These are phyloP conservation scores for Cosmorhoe ocellata DNA, from an alignment of 2,888 invertebrate species.

Conservation along the genomic window DNA sequence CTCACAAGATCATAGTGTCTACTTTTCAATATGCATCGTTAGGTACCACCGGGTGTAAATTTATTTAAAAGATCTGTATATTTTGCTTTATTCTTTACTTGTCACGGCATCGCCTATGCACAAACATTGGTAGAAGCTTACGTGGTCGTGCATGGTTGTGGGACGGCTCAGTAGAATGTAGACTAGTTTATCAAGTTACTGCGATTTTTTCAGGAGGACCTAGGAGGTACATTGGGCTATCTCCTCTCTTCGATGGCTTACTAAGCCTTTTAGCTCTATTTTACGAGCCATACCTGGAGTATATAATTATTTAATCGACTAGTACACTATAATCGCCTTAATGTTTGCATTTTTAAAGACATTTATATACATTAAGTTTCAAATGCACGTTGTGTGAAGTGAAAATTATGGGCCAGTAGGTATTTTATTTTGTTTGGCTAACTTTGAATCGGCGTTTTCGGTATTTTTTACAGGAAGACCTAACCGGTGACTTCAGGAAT, in stretches of 20 bases:
- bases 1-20: constrained; percentile 27
- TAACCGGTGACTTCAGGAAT: constrained; percentile 86
- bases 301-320: constrained; percentile 34
- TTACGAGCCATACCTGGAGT: constrained; percentile 53
- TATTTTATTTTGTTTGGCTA: constrained; percentile 51
- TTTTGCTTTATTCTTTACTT: constrained; percentile 61
- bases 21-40: constrained; percentile 46
- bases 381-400: constrained; percentile 59
- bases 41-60: constrained; percentile 56
- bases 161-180: constrained; percentile 44
- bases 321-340: constrained; percentile 31
- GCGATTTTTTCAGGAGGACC: constrained; percentile 86
- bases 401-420: constrained; percentile 76
- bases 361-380: constrained; percentile 51
- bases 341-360: constrained; percentile 60
- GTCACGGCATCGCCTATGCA: constrained; percentile 66
- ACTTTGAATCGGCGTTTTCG: constrained; percentile 60
- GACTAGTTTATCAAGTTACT: constrained; percentile 63
- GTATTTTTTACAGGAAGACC: constrained; percentile 84
- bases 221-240: constrained; percentile 84
- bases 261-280: constrained; percentile 70
- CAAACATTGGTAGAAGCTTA: constrained; percentile 59
- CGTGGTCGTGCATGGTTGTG: constrained; percentile 55
- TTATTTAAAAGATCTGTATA: constrained; percentile 77
- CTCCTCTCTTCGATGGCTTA: constrained; percentile 85